phyloP scores from a whole-genome alignment of 2,888 invertebrate genomes.

The Orthosia cruda region DNA sequence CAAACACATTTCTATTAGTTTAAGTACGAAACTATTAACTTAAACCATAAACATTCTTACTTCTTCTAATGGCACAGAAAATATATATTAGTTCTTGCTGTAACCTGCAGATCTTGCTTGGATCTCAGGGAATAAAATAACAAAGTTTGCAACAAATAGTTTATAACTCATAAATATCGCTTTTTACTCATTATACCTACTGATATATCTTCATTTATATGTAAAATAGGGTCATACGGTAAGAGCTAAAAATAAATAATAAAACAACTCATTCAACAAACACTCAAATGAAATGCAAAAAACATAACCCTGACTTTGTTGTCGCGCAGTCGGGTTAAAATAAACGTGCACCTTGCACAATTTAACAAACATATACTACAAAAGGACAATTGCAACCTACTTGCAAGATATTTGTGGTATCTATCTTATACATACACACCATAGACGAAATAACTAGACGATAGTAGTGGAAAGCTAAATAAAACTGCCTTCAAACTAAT shows the following conservation, averaged over 20 bases:
- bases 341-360: conserved; percentile 29
- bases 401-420: conserved; percentile 34
- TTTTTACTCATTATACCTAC: conserved; percentile 27
- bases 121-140: not conserved
- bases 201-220: conserved; percentile 28
- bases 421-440: conserved; percentile 32
- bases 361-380: conserved; percentile 29
- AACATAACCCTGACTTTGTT: not conserved
- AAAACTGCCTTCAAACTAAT: conserved; percentile 34
- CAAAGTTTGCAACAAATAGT: not conserved
- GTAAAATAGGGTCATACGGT: conserved; percentile 6
- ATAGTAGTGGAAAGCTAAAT: conserved; percentile 31
- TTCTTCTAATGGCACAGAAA: conserved; percentile 64
- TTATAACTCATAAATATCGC: conserved; percentile 13
- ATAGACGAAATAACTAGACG: conserved; percentile 31
- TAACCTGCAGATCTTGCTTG: not conserved
- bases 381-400: conserved; percentile 32
- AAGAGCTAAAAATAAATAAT: conserved; percentile 38
- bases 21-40: conserved; percentile 60
- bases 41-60: conserved; percentile 49
- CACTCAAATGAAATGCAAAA: conserved; percentile 45
- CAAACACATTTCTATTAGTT: conserved; percentile 47
- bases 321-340: no score
- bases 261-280: conserved; percentile 11
- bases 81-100: conserved; percentile 41